Evolutionary conservation across 2,888 invertebrate species (phyloP), one percentile per base, ranked within the genome.

Genomic region (Drosophila falleni): DNA sequence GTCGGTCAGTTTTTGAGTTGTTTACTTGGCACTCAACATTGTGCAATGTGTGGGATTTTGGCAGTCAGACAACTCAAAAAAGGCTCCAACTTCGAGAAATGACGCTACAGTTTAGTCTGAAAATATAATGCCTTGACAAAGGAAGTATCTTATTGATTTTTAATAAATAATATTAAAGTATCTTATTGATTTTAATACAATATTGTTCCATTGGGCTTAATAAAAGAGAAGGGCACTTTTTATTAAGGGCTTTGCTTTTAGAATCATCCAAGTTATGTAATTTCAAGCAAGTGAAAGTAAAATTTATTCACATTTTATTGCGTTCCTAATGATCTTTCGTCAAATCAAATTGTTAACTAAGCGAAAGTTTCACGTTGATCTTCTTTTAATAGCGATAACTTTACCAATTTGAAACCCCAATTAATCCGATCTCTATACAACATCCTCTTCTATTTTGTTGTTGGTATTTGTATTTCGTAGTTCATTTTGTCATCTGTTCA

Each of bases 1-100:
- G 74, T 76, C 79, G 49, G 62, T 70, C 65, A 65, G 55, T 49
- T 69, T 74, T 56, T 68, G 23, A 50, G n/a, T 70, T 76, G 62
- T 76, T 78, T 69, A 51, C 70, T 70, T 66, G 55, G 37, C 62
- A 74, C 65, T 76, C 74, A 41, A 56, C 19, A 13, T 31, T 31
- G 8, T 29, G 47, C 35, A 13, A 37, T 59, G 74, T 62, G 74
- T 69, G 78, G 78, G 68, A 68, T 73, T 78, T 68, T 73, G 41
- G 44, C 42, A 49, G 60, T 46, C 55, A 47, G 39, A 66, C 39
- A 41, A 11, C 37, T 47, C 13, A 35, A 47, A 55, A 47, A 23
- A 39, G 37, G 5, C 29, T 46, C 16, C 54, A 54, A 16, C 39
- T 29, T 56, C 6, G 5, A 15, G 23, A 23, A 5, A 29, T 56